Evolutionary conservation across 1,140 invertebrate species (phyloP), one percentile per base, ranked within the genome.

Genomic region (Myzus persicae): DNA sequence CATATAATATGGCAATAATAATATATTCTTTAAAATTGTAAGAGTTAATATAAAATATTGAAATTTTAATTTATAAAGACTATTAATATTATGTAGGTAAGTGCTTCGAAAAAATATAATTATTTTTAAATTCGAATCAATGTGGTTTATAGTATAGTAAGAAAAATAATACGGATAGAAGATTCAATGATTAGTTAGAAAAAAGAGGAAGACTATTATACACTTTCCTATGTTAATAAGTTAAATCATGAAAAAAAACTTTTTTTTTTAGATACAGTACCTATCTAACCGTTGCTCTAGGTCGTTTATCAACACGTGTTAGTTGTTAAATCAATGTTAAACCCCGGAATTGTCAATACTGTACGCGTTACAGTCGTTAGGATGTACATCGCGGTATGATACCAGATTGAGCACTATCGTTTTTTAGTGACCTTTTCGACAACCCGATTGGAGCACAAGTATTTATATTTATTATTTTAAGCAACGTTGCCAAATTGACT

Each of bases 71-170:
- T 59, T 42, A 59, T 90, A 90, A 90, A 59, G 51, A 42, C 51
- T 90, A 67, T 54, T 51, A 54, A 26, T 46, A 42, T 76, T 40
- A 42, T 90, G 26, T 90, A 48, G n/a, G 36, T 46, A 36, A 46
- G 67, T 82, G 90, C 76, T 82, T 38, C 59, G 67, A 82, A 81
- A 92, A 92, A 92, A 92, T 92, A 92, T 81, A 92, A 82, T 92
- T 46, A 92, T 82, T 76, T 92, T 92, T 92, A 92, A 92, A 92
- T 92, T 92, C 67, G 90, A 92, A 92, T 92, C 67, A 82, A 92
- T 38, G 89, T 90, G 51, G 89, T 90, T 38, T 76, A 67, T 40
- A 67, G 38, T 67, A 42, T 90, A 91, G 40, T 91, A 91, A 91
- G 40, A 67, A n/a, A 11, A 81, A 36, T 91, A 91, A 91, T 76